These are phyloP conservation scores for Sphaeramia orbicularis DNA, from an alignment of 2,797 vertebrate genomes.

Conservation along the genomic window DNA sequence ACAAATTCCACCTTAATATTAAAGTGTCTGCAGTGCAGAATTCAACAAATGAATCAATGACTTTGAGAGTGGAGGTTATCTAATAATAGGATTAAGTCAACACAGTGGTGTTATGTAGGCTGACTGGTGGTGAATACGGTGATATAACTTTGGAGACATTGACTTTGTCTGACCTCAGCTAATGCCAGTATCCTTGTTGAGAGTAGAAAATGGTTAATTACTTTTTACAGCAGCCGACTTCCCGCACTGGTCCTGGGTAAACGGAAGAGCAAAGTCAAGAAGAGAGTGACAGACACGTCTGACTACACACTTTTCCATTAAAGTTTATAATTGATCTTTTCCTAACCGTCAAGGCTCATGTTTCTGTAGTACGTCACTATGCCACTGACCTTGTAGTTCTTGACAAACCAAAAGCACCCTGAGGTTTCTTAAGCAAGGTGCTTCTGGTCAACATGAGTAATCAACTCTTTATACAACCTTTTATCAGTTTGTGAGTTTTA, in stretches of 20 bases:
- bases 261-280: constrained; percentile 14
- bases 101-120: neutral
- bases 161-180: neutral
- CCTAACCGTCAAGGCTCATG: constrained; percentile 15
- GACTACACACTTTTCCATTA: neutral
- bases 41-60: neutral
- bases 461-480: neutral
- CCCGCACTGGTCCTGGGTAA: neutral
- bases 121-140: neutral
- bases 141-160: neutral
- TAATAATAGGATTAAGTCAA: neutral
- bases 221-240: constrained; percentile 2
- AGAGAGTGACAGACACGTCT: constrained; percentile 1
- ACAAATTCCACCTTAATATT: too few species aligned
- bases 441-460: neutral
- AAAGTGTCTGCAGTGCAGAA: neutral
- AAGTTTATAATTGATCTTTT: constrained; percentile 21
- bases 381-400: constrained; percentile 32
- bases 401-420: neutral
- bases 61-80: neutral
- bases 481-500: neutral
- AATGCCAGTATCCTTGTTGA: neutral
- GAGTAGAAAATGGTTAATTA: neutral
- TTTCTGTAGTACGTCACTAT: constrained; percentile 6
- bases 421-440: constrained; percentile 18